Conservation (phyloP, 2,797 vertebrate genomes). For the Acanthiza pusilla region DNA sequence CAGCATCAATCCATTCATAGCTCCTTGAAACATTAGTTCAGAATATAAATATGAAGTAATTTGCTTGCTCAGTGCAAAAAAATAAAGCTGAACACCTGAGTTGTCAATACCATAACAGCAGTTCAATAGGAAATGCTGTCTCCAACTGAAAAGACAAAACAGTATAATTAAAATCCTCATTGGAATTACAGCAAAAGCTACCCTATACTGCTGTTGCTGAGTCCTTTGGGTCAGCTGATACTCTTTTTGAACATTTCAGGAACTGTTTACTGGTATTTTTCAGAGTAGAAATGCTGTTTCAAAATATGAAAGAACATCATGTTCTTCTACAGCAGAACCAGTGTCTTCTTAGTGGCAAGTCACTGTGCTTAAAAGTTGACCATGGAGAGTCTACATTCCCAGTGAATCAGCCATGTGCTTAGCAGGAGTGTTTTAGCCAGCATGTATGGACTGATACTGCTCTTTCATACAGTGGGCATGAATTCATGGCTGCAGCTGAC, state of each 20-base stretch:
- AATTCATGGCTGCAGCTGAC: conserved; percentile 18
- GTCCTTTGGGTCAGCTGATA: neutral
- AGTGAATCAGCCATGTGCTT: conserved; percentile 38
- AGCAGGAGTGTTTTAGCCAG: neutral
- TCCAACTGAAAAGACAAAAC: neutral
- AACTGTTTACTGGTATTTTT: conserved; percentile 28
- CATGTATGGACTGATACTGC: conserved; percentile 12
- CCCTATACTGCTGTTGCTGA: neutral
- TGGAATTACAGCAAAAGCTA: neutral
- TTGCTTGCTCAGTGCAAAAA: neutral
- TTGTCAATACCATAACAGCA: neutral
- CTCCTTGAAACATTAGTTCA: neutral
- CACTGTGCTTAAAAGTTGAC: conserved; percentile 19
- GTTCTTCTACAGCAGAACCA: conserved; percentile 27
- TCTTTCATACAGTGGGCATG: neutral
- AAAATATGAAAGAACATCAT: conserved; percentile 19
- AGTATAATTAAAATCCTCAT: neutral
- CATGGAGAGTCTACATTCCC: neutral
- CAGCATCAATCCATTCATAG: neutral
- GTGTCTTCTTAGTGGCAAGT: conserved; percentile 39
- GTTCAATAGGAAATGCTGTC: neutral
- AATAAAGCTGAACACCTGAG: conserved; percentile 13
- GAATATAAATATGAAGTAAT: neutral
- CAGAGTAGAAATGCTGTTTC: conserved; percentile 3
- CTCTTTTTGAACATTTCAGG: neutral